A percentile compares a stretch with the other conserved stretches of the same genome.
phyloP scores from a whole-genome alignment of 2,888 invertebrate genomes.

The Leptinotarsa rubiginosa region DNA sequence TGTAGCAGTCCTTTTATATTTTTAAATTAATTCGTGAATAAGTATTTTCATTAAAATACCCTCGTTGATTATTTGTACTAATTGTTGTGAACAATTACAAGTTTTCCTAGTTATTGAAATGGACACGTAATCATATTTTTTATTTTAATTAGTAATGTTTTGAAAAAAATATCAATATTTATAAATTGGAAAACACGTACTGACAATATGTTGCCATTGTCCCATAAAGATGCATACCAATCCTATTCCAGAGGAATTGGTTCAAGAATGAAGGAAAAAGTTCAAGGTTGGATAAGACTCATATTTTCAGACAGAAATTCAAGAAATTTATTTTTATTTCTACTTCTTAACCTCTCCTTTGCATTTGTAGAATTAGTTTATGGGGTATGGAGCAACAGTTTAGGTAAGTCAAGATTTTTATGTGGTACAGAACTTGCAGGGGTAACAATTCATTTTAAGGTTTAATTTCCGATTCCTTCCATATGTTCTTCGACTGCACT shows the following conservation, averaged over 20 bases:
- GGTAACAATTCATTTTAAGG: constrained; percentile 68
- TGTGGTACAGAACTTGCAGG: neutral
- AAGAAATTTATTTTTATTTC: constrained; percentile 92
- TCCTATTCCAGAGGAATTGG: constrained; percentile 71
- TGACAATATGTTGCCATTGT: constrained; percentile 78
- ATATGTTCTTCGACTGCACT: constrained; percentile 99
- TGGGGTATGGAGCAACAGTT: constrained; percentile 90
- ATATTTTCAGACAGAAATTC: constrained; percentile 95
- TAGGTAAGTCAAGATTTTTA: constrained; percentile 69
- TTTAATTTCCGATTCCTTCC: constrained; percentile 97
- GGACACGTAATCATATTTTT: constrained; percentile 20
- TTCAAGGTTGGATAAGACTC: constrained; percentile 82
- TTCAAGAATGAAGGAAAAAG: constrained; percentile 78
- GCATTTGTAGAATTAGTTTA: constrained; percentile 96
- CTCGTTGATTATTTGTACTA: too few relatives aligned
- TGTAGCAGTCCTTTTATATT: too few relatives aligned
- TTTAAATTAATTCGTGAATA: too few relatives aligned
- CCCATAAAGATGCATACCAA: constrained; percentile 78
- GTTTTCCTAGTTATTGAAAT: neutral
- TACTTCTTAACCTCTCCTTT: constrained; percentile 92
- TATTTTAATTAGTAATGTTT: neutral
- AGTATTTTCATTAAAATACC: too few relatives aligned
- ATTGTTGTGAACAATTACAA: too few relatives aligned
- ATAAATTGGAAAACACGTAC: constrained; percentile 12
- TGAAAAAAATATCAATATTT: constrained; percentile 1